Evolutionary conservation across 2,797 vertebrate genomes (phyloP).

Genomic region (Anguilla obscura): DNA sequence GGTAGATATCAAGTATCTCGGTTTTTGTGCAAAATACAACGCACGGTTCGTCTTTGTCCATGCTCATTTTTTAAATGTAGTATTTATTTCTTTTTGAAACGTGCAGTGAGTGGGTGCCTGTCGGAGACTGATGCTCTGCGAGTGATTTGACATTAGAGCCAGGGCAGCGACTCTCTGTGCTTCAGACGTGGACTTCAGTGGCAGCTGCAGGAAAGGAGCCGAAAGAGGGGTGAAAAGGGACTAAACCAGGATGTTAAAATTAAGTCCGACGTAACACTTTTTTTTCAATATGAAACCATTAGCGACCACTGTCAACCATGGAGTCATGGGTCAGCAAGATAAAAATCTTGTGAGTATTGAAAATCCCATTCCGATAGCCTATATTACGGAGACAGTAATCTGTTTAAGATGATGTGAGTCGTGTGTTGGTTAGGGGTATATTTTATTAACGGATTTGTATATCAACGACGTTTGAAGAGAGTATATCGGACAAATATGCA

Average conservation of each 20-base stretch:
- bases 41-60: neutral
- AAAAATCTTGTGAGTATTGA: constrained; percentile 92
- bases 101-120: constrained; percentile 68
- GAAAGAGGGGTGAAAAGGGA: constrained; percentile 34
- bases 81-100: constrained; percentile 47
- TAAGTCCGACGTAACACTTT: constrained; percentile 72
- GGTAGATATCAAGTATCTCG: constrained; percentile 31
- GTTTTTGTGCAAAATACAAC: constrained; percentile 45
- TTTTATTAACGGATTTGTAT: constrained; percentile 36
- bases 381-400: neutral
- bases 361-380: constrained; percentile 43
- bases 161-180: constrained; percentile 59
- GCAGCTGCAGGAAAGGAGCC: constrained; percentile 41
- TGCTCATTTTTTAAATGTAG: neutral
- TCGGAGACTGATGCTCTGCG: constrained; percentile 67
- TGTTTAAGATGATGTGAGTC: neutral
- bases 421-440: neutral
- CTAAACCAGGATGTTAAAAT: constrained; percentile 85
- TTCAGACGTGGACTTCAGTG: constrained; percentile 69
- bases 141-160: constrained; percentile 64
- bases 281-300: constrained; percentile 98
- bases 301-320: constrained; percentile 92
- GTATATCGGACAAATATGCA: constrained; percentile 16
- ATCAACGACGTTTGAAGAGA: constrained; percentile 54
- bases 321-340: constrained; percentile 95